These are phyloP conservation scores for Choreutis nemorana DNA, from an alignment of 2,888 invertebrate genomes.

Conservation along the genomic window DNA sequence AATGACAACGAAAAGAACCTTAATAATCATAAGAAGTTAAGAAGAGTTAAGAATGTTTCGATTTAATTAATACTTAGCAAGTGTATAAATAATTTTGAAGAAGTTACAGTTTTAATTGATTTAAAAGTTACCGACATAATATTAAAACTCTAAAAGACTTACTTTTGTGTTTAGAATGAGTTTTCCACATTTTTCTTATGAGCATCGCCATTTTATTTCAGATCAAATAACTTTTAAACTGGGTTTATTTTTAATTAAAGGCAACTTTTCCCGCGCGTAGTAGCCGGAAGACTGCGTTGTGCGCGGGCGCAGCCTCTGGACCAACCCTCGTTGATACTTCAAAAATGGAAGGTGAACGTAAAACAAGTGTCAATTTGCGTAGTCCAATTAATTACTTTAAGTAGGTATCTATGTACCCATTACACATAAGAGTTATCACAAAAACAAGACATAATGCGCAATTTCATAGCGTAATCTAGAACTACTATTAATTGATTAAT, in stretches of 20 bases:
- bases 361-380: too few relatives aligned
- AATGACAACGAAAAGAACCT: conserved; percentile 23
- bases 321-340: conserved; percentile 30
- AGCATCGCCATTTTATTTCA: conserved; percentile 59
- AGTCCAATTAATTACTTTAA: too few relatives aligned
- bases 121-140: too few relatives aligned
- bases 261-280: conserved; percentile 35
- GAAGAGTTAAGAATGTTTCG: conserved; percentile 1
- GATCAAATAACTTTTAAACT: conserved; percentile 7
- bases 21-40: neutral
- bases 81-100: neutral
- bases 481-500: too few relatives aligned
- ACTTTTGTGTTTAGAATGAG: conserved; percentile 74
- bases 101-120: neutral
- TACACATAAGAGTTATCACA: too few relatives aligned
- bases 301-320: conserved; percentile 18
- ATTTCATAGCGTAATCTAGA: too few relatives aligned
- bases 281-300: conserved; percentile 22
- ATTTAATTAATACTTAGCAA: conserved; percentile 2
- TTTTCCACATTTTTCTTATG: conserved; percentile 71
- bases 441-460: too few relatives aligned
- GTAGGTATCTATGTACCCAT: too few relatives aligned
- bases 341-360: conserved; percentile 12
- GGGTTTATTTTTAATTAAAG: conserved; percentile 10
- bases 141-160: conserved; percentile 39